phyloP scores from a whole-genome alignment of 2,888 invertebrate genomes.

The Amphimallon solstitiale region DNA sequence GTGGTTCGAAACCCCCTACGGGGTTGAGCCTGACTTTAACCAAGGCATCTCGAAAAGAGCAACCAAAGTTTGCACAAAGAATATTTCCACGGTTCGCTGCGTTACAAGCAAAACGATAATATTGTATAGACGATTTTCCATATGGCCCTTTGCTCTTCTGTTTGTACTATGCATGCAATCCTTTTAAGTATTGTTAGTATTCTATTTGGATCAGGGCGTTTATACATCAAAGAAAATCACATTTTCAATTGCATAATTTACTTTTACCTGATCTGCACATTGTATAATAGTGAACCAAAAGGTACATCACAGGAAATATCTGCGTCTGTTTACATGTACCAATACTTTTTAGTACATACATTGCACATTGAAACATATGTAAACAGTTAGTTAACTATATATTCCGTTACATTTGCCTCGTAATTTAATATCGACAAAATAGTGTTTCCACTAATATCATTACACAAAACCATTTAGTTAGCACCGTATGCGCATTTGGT shows the following conservation, averaged over 20 bases:
- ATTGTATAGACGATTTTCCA: constrained; percentile 27
- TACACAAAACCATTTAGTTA: no score
- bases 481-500: no score
- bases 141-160: constrained; percentile 9
- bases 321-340: no score
- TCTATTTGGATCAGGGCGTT: constrained; percentile 18
- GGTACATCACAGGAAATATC: no score
- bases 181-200: constrained; percentile 28
- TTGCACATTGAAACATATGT: no score
- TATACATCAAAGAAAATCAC: constrained; percentile 25
- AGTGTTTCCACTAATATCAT: no score
- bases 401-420: no score
- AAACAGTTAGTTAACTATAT: no score
- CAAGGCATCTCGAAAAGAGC: constrained; percentile 33
- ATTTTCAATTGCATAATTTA: constrained; percentile 31
- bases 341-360: no score
- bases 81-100: constrained; percentile 48
- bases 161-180: constrained; percentile 24
- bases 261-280: not conserved
- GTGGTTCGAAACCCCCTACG: constrained; percentile 54
- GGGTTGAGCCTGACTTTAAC: constrained; percentile 47
- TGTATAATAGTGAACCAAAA: no score
- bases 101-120: constrained; percentile 43
- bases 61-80: constrained; percentile 40
- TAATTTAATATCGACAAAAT: no score